A percentile compares a stretch with the other conserved stretches of the same genome.
These are phyloP conservation scores for Colinus virginianus DNA, from an alignment of 2,113 vertebrate species.

Conservation along the genomic window DNA sequence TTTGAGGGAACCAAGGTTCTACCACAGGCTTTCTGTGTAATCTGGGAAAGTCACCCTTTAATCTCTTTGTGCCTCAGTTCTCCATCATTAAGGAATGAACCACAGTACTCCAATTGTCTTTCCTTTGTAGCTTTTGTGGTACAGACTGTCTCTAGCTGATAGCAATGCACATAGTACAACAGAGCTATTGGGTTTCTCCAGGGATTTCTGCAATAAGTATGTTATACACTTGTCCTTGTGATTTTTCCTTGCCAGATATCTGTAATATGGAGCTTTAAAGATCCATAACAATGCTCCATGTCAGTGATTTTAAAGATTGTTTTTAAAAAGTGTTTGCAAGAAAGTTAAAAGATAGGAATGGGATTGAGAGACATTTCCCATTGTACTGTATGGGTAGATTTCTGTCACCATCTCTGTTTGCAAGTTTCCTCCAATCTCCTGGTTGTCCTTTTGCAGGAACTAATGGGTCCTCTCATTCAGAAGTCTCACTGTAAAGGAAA, in stretches of 20 bases:
- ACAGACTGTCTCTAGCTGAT: slow-evolving; percentile 57
- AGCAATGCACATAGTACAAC: not conserved
- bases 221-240: not conserved
- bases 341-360: not conserved
- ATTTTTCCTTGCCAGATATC: not conserved
- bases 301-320: not conserved
- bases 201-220: not conserved
- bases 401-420: not conserved
- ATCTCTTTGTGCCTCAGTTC: not conserved
- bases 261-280: not conserved
- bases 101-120: slow-evolving; percentile 19
- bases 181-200: not conserved
- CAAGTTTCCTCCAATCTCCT: not conserved
- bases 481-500: not conserved
- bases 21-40: slow-evolving; percentile 44
- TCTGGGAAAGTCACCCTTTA: slow-evolving; percentile 25
- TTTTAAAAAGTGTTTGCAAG: not conserved
- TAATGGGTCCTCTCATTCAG: not conserved
- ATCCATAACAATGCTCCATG: not conserved
- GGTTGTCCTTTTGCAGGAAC: not conserved
- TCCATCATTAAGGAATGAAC: not conserved
- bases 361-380: not conserved
- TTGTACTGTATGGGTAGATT: not conserved
- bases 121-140: slow-evolving; percentile 31
- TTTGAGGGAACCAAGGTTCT: not conserved